Percentiles rank a stretch among this genome's conserved stretches.
These are phyloP conservation scores for Zygothrica quintamaculata DNA, from an alignment of 2,888 invertebrate species.

Conservation along the genomic window DNA sequence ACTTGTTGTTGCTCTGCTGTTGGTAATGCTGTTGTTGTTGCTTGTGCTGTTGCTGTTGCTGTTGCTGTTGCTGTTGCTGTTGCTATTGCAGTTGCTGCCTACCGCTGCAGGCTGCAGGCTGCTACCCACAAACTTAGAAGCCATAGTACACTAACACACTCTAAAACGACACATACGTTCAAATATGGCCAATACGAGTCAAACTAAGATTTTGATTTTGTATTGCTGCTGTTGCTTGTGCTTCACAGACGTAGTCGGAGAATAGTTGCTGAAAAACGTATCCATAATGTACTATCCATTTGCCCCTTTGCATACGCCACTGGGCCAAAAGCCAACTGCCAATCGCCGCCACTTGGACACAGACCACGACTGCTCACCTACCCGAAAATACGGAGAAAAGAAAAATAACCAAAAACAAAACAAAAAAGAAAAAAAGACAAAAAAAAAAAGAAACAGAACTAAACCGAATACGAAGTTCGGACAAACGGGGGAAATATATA, in stretches of 20 bases:
- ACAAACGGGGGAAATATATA: slow-evolving; percentile 44
- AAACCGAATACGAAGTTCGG: slow-evolving; percentile 61
- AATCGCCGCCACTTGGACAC: slow-evolving; percentile 38
- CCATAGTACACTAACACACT: slow-evolving; percentile 16
- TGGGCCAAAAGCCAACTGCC: slow-evolving; percentile 48
- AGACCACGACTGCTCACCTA: slow-evolving; percentile 64
- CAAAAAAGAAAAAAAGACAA: slow-evolving; percentile 38
- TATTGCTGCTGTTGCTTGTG: slow-evolving; percentile 36
- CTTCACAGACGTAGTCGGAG: slow-evolving; percentile 48
- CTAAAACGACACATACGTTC: slow-evolving; percentile 19
- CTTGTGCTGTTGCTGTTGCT: slow-evolving; percentile 4
- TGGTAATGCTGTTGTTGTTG: slow-evolving; percentile 4
- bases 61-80: slow-evolving; percentile 28
- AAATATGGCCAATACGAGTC: slow-evolving; percentile 45
- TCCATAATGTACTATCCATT: slow-evolving; percentile 53
- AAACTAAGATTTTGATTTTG: slow-evolving; percentile 67
- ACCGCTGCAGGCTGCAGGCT: slow-evolving; percentile 17
- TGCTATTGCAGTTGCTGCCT: slow-evolving; percentile 15
- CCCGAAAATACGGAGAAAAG: slow-evolving; percentile 47
- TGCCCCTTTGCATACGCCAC: slow-evolving; percentile 78
- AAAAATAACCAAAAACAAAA: slow-evolving; percentile 38
- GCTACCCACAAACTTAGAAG: slow-evolving; percentile 50
- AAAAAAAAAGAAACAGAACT: slow-evolving; percentile 37
- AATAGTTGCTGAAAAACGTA: slow-evolving; percentile 45
- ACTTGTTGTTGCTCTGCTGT: slow-evolving; percentile 56